Conservation (phyloP, 2,113 vertebrate genomes). For the Xyrauchen texanus region DNA sequence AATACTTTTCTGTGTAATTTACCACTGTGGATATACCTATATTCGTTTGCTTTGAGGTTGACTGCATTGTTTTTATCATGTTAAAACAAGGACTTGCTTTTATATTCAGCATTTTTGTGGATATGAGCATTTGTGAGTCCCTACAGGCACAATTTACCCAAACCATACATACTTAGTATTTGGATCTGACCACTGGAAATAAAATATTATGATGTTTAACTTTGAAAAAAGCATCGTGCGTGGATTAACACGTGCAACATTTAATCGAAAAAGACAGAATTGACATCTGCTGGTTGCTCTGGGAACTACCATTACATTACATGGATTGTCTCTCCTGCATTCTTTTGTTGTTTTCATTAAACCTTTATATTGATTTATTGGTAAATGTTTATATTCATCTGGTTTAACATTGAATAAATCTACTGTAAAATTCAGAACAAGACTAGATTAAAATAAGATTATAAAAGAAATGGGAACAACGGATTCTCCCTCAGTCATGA, state of each 20-base stretch:
- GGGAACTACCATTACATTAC: not conserved
- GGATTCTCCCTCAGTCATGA: not conserved
- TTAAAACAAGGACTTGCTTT: constrained; percentile 15
- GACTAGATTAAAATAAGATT: not conserved
- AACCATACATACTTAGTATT: not conserved
- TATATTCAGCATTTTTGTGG: constrained; percentile 7
- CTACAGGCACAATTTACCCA: no score
- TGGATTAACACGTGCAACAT: not conserved
- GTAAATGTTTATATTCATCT: not conserved
- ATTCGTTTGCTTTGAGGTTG: not conserved
- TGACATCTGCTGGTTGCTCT: constrained; percentile 39
- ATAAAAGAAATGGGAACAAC: not conserved
- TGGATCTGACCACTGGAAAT: constrained; percentile 21
- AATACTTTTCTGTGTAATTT: not conserved
- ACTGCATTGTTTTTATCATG: not conserved
- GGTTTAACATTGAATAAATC: not conserved
- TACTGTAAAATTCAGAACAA: not conserved
- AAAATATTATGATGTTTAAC: not conserved
- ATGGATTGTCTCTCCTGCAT: not conserved
- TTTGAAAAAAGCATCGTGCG: not conserved
- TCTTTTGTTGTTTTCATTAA: not conserved
- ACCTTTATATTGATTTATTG: not conserved
- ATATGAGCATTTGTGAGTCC: no score
- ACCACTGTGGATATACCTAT: constrained; percentile 6
- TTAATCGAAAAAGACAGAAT: no score